Percentiles rank a stretch among this genome's conserved stretches.
Conservation (phyloP, 2,797 vertebrate genomes). For the Danio jaintianensis region DNA sequence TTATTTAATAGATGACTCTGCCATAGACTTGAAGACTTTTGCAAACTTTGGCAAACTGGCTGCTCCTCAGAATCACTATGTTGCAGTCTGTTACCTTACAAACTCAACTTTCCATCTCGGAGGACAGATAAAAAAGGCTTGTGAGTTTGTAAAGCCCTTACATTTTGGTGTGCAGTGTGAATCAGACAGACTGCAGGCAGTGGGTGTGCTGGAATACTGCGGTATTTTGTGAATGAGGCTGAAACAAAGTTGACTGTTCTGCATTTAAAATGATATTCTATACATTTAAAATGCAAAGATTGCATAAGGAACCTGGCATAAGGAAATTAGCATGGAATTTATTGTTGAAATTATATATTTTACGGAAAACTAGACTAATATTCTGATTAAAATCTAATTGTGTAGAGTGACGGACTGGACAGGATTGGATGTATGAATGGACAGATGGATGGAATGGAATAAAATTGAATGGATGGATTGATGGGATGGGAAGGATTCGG, state of each 20-base stretch:
- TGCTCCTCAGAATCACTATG: not conserved
- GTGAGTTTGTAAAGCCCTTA: constrained; percentile 3
- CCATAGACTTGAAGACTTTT: not conserved
- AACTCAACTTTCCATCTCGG: constrained; percentile 2
- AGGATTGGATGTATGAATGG: no score
- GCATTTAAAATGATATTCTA: no score
- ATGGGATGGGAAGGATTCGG: no score
- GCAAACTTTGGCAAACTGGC: constrained; percentile 9
- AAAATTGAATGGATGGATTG: no score
- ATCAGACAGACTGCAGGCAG: not conserved
- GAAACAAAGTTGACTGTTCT: not conserved
- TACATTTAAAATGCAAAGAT: no score
- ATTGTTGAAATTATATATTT: not conserved
- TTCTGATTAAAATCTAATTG: no score
- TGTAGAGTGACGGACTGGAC: no score
- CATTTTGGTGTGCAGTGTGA: not conserved
- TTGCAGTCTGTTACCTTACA: not conserved
- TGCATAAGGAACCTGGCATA: no score
- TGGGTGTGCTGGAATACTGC: constrained; percentile 5
- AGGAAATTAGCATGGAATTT: not conserved
- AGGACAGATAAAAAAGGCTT: not conserved
- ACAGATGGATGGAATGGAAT: no score
- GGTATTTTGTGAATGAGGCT: constrained; percentile 1
- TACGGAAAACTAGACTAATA: no score
- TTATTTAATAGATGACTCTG: not conserved